Evolutionary conservation across 2,113 vertebrate genomes (phyloP).

Genomic region (Sigmodon hispidus): DNA sequence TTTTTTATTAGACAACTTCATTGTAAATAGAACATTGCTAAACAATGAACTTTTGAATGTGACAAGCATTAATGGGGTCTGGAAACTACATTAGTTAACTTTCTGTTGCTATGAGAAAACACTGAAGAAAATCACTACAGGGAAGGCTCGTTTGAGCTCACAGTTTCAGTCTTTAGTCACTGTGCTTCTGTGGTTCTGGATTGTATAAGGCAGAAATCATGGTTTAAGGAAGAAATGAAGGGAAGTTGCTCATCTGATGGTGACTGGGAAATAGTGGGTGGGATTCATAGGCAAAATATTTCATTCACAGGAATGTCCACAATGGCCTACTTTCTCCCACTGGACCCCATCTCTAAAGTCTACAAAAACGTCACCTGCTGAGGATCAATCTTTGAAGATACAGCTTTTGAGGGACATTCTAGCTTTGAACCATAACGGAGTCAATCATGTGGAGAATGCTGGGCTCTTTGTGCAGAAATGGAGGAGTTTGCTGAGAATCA

Average conservation of each 20-base stretch:
- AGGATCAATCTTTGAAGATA: not conserved
- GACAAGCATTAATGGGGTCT: not conserved
- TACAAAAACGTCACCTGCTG: not conserved
- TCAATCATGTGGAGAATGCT: not conserved
- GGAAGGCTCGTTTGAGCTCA: not conserved
- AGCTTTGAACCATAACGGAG: not conserved
- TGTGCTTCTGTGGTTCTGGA: not conserved
- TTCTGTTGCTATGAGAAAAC: not conserved
- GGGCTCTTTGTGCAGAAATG: not conserved
- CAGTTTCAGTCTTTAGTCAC: not conserved
- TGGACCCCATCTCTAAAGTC: not conserved
- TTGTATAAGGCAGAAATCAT: not conserved
- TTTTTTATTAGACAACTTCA: not conserved
- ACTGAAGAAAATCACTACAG: not conserved
- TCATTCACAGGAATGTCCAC: not conserved
- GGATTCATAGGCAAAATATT: too few species aligned
- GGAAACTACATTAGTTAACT: not conserved
- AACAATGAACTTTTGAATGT: not conserved
- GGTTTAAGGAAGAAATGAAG: not conserved
- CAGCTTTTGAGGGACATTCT: not conserved
- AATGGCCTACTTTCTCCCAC: not conserved
- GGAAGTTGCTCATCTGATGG: not conserved
- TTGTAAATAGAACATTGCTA: not conserved
- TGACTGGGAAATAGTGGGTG: not conserved
- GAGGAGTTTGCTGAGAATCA: rapidly evolving